Conservation (phyloP, 2,888 invertebrate species). For the Nephrotoma guestfalica region DNA sequence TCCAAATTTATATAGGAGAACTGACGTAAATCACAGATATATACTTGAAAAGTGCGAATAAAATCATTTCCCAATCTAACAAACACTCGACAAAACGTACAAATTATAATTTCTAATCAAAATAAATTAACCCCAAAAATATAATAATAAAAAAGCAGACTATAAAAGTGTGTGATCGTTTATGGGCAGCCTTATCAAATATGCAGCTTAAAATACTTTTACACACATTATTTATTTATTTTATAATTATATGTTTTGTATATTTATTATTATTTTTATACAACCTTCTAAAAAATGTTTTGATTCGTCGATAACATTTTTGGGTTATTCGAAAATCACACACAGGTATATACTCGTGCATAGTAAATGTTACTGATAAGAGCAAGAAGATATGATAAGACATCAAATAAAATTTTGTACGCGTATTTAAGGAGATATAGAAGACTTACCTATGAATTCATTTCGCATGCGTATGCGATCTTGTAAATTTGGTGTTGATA, state of each 20-base stretch:
- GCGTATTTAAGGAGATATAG: not conserved
- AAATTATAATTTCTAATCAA: not conserved
- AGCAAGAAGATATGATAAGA: not conserved
- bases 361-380: not conserved
- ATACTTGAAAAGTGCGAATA: not conserved
- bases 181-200: not conserved
- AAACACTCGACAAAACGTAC: not conserved
- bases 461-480: conserved; percentile 80
- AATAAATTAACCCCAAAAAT: not conserved
- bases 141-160: not conserved
- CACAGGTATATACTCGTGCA: not conserved
- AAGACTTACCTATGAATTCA: conserved; percentile 78
- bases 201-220: not conserved
- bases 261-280: not conserved
- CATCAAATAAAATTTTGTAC: not conserved
- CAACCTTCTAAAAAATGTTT: not conserved
- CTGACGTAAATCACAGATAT: not conserved
- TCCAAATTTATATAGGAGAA: not conserved
- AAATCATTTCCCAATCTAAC: not conserved
- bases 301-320: not conserved
- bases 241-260: not conserved
- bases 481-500: conserved; percentile 72
- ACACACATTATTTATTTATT: not conserved
- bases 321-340: not conserved
- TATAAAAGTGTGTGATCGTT: not conserved